A percentile compares a stretch with the other conserved stretches of the same genome.
These are phyloP conservation scores for roundworm (Caenorhabditis elegans) DNA, from an alignment of 1,140 invertebrate species.

Conservation along the genomic window DNA sequence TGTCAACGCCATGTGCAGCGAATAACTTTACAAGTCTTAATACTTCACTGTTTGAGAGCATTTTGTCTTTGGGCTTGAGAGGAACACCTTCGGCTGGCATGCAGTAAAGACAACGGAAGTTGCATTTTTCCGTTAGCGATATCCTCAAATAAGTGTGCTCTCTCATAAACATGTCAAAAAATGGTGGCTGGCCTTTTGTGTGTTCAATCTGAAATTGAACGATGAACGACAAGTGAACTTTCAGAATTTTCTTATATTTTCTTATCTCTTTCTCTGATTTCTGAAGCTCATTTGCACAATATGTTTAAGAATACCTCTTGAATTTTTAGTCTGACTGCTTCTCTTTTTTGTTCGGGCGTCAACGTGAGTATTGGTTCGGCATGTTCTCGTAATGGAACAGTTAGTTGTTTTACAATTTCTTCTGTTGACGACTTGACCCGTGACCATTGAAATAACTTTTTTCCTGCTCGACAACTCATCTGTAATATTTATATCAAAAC, in stretches of 20 bases:
- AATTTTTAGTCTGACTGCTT: background rate
- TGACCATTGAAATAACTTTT: background rate
- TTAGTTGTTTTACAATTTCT: background rate
- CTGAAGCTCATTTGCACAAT: too few species aligned
- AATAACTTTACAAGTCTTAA: conserved; percentile 79
- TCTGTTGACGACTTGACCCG: background rate
- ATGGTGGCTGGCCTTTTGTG: conserved; percentile 24
- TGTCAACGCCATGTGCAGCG: conserved; percentile 83
- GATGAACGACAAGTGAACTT: too few species aligned
- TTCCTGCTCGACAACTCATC: background rate
- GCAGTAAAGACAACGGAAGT: conserved; percentile 93
- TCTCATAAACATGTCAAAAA: conserved; percentile 79
- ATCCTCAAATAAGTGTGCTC: conserved; percentile 89
- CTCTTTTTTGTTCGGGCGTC: background rate
- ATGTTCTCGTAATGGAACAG: background rate
- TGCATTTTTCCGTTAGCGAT: conserved; percentile 91
- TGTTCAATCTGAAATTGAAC: conserved; percentile 6
- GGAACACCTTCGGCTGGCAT: conserved; percentile 92
- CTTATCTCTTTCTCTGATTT: too few species aligned
- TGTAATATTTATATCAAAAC: background rate
- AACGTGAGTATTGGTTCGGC: background rate
- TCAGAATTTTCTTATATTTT: too few species aligned
- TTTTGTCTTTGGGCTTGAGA: conserved; percentile 70
- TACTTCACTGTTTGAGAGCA: conserved; percentile 85
- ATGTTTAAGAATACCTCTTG: too few species aligned